phyloP scores from a whole-genome alignment of 2,888 invertebrate genomes.

The Hirtodrosophila duncani region DNA sequence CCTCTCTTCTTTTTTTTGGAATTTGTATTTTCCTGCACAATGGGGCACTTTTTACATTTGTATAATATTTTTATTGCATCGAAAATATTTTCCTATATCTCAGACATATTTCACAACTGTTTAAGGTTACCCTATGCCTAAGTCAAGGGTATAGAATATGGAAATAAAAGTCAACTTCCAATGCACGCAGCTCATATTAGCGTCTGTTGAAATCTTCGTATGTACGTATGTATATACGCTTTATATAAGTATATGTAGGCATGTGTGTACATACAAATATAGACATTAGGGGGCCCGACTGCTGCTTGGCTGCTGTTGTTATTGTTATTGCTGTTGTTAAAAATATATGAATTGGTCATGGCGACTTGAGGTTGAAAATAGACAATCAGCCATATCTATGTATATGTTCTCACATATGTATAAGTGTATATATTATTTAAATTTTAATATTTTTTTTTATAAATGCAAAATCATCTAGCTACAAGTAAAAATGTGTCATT shows the following conservation, averaged over 20 bases:
- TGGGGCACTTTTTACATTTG: too few species aligned
- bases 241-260: not conserved
- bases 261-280: conserved; percentile 10
- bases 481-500: conserved; percentile 31
- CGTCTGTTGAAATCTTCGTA: conserved; percentile 32
- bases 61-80: too few species aligned
- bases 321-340: conserved; percentile 27
- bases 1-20: too few species aligned
- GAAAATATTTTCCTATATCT: too few species aligned
- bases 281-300: conserved; percentile 55
- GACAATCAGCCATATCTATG: conserved; percentile 19
- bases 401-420: not conserved
- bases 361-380: conserved; percentile 43
- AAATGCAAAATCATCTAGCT: conserved; percentile 17
- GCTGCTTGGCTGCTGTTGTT: not conserved
- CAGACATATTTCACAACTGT: too few species aligned
- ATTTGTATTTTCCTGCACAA: too few species aligned
- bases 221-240: not conserved
- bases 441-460: conserved; percentile 5
- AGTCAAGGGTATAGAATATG: too few species aligned
- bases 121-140: too few species aligned
- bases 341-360: conserved; percentile 12
- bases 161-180: not conserved
- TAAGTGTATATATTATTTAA: not conserved
- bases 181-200: conserved; percentile 23